Evolutionary conservation across 1,140 invertebrate genomes (phyloP).

Genomic region (Campoletis sonorensis): DNA sequence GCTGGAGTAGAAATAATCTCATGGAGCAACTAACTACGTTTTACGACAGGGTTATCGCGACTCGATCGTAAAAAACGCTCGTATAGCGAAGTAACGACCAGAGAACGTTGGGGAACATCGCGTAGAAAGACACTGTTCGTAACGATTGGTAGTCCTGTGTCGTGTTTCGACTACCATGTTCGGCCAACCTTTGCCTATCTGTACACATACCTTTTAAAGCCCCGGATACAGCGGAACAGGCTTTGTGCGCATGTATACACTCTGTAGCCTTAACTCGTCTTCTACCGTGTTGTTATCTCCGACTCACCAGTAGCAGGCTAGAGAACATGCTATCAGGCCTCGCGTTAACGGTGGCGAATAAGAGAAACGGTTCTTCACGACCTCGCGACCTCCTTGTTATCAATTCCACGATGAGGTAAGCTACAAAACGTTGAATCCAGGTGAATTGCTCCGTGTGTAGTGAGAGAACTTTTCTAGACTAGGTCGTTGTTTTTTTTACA

Average conservation of each 20-base stretch:
- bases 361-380: slow-evolving; percentile 34
- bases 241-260: neutral
- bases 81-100: slow-evolving; percentile 53
- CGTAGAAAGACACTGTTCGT: slow-evolving; percentile 42
- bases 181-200: slow-evolving; percentile 17
- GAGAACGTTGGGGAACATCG: neutral
- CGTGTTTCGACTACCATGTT: neutral
- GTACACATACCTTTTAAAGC: neutral
- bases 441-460: slow-evolving; percentile 24
- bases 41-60: slow-evolving; percentile 52
- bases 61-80: slow-evolving; percentile 49
- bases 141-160: slow-evolving; percentile 36
- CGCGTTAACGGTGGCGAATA: slow-evolving; percentile 33
- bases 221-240: neutral
- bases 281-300: slow-evolving; percentile 11
- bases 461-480: slow-evolving; percentile 8
- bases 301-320: slow-evolving; percentile 21
- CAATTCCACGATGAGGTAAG: slow-evolving; percentile 25
- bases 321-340: neutral
- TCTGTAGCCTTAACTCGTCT: slow-evolving; percentile 2
- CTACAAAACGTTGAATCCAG: slow-evolving; percentile 11
- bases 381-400: slow-evolving; percentile 35
- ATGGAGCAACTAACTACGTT: slow-evolving; percentile 47
- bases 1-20: slow-evolving; percentile 20
- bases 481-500: neutral